These are phyloP conservation scores for Odontomachus brunneus DNA, from an alignment of 1,140 invertebrate species.

Conservation along the genomic window DNA sequence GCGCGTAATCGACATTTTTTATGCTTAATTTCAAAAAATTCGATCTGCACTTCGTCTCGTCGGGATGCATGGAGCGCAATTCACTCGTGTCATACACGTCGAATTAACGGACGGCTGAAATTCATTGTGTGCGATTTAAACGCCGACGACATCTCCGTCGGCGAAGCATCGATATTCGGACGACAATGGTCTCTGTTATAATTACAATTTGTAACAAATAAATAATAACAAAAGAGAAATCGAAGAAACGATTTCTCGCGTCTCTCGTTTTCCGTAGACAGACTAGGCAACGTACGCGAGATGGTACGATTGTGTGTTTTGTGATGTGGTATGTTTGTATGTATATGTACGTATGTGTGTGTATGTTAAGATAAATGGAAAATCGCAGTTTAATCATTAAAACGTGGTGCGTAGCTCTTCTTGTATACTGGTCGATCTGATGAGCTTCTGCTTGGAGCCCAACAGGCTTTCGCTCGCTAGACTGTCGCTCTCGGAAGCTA, in stretches of 20 bases:
- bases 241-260: conserved; percentile 71
- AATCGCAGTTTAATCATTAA: conserved; percentile 73
- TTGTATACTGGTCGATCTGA: conserved; percentile 92
- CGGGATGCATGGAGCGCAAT: conserved; percentile 22
- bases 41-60: conserved; percentile 58
- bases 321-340: conserved; percentile 47
- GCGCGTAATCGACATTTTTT: conserved; percentile 68
- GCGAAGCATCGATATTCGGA: conserved; percentile 43
- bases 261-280: conserved; percentile 51
- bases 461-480: conserved; percentile 82
- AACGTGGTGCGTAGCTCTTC: conserved; percentile 90
- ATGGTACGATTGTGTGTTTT: conserved; percentile 50
- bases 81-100: conserved; percentile 42
- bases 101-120: conserved; percentile 55
- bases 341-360: conserved; percentile 10
- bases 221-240: conserved; percentile 82
- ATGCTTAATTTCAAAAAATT: conserved; percentile 67
- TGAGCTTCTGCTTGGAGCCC: conserved; percentile 86
- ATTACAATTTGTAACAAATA: conserved; percentile 81
- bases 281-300: conserved; percentile 61
- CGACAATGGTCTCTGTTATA: conserved; percentile 54
- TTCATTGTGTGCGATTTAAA: conserved; percentile 13
- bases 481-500: conserved; percentile 87
- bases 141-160: conserved; percentile 28
- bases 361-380: conserved; percentile 78